A percentile compares a stretch with the other conserved stretches of the same genome.
Conservation (phyloP, 2,888 invertebrate species). For the Drosophila cognata region DNA sequence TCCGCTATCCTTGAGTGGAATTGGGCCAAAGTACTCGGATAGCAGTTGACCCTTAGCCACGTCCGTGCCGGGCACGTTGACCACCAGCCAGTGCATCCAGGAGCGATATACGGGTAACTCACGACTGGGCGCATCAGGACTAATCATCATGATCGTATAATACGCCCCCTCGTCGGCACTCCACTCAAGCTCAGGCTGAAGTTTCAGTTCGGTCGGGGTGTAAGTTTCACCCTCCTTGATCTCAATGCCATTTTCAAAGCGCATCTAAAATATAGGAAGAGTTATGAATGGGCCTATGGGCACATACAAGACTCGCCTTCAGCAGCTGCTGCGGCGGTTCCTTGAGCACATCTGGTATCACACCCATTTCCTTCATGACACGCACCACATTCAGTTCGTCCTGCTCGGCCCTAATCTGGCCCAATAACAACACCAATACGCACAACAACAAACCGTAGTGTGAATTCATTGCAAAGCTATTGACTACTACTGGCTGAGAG, state of each 20-base stretch:
- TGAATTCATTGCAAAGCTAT: slow-evolving; percentile 44
- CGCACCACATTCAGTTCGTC: slow-evolving; percentile 50
- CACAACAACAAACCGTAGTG: slow-evolving; percentile 17
- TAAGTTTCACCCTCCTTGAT: slow-evolving; percentile 88
- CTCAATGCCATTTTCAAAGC: slow-evolving; percentile 82
- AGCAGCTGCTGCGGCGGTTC: slow-evolving; percentile 66
- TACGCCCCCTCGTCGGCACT: slow-evolving; percentile 61
- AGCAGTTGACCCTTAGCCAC: slow-evolving; percentile 90
- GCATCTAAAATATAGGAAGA: slow-evolving; percentile 44
- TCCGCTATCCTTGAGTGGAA: slow-evolving; percentile 91
- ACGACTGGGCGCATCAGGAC: slow-evolving; percentile 95
- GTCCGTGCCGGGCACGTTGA: slow-evolving; percentile 91
- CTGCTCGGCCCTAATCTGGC: slow-evolving; percentile 22
- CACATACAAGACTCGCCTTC: slow-evolving; percentile 39
- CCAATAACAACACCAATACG: slow-evolving; percentile 15
- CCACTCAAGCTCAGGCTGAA: slow-evolving; percentile 76
- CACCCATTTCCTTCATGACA: slow-evolving; percentile 64
- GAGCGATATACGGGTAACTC: slow-evolving; percentile 91
- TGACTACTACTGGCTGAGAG: slow-evolving; percentile 15
- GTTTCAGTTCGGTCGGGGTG: slow-evolving; percentile 87
- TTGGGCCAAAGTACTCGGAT: slow-evolving; percentile 92
- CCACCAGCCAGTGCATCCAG: slow-evolving; percentile 97
- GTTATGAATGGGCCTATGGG: neutral
- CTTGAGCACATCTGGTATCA: slow-evolving; percentile 69
- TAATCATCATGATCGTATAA: slow-evolving; percentile 85